Base-by-base conservation (phyloP, 2,113 vertebrate species). In the Laticauda laticaudata region DNA sequence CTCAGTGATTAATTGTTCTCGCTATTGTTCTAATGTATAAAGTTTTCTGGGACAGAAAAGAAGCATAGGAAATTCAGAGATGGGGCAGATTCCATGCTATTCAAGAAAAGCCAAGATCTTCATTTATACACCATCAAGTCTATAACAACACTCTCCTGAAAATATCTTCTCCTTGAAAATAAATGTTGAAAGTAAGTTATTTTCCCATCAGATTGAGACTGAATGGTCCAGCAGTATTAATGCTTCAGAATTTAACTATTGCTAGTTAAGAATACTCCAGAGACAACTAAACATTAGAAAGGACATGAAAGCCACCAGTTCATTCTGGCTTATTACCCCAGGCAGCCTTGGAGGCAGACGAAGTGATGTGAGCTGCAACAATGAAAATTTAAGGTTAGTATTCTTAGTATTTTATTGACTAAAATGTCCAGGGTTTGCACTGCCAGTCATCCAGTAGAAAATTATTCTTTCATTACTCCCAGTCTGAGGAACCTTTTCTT, bases 401-500 rank as follows among this genome's bases (percentile, higher is more conserved):
- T 93, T 87, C 56, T 93, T 92, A 90, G 92, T 97, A 94, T 93
- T 87, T 54, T 93, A 87, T 92, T 89, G 86, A 85, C 94, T 56
- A 64, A 64, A 51, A 53, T 56, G 57, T 56, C 86, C 11, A 91
- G 56, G 54, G 26, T 93, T 57, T 90, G 81, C 26, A 0, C 64
- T 93, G 93, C 89, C 56, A 43, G 96, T 95, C 95, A 96, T 89
- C 64, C 90, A 95, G n/a, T 85, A 43, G 55, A 91, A 86, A 8
- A 94, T 95, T 94, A 93, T 90, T 48, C 88, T n/a, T 88, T 96
- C 89, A 57, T 92, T 96, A 87, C 81, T 94, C 91, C 55, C 93
- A 95, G 95, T 96, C 96, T 96, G 89, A 89, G 95, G 93, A 95
- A 61, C 87, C 45, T 93, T 90, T 61, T 53, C 48, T 94, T 95